Evolutionary conservation across 1,140 invertebrate species (phyloP), one percentile per base, ranked within the genome.

Genomic region (Tribolium madens): DNA sequence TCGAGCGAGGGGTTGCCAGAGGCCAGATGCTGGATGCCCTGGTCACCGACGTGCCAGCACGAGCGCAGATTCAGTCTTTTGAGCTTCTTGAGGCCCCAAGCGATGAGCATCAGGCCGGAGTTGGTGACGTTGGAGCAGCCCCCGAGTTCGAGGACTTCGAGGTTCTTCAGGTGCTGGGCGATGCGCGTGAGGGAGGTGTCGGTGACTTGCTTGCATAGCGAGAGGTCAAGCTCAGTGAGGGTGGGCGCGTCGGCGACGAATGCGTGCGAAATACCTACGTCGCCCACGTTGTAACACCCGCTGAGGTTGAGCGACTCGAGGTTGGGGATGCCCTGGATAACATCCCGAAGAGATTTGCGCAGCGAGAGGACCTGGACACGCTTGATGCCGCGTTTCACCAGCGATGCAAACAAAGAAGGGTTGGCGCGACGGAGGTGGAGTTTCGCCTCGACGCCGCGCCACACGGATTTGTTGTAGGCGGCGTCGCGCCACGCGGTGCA

Each of bases 161-260:
- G 88, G 85, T 97, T 97, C 85, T 93, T 93, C n/a, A 97, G 86
- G 81, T 91, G 92, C 83, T 96, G 92, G 1, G 95, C 93, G 84
- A 98, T 97, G 80, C 92, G 89, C 5, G 91, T 91, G 2, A 98
- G 88, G 18, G 94, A 93, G 0, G 91, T 91, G 86, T 98, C 96
- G 0, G 95, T 96, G 13, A 98, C 92, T 87, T 97, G 96, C 86
- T 98, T 98, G 87, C 97, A 98, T 52, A 98, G 88, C 2, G 95
- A 96, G 7, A 98, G 88, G 85, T 98, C 95, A 33, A 98, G 88
- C 73, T 92, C 89, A 52, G 91, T 93, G 1, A 98, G 87, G 10
- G 91, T 90, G 18, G 92, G 90, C 70, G 93, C 87, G 74, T 95
- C 92, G 7, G 91, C 88, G 31, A 89, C 88, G 81, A 98, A 93